Evolutionary conservation across 2,888 invertebrate genomes (phyloP).

Genomic region (Troides helena): DNA sequence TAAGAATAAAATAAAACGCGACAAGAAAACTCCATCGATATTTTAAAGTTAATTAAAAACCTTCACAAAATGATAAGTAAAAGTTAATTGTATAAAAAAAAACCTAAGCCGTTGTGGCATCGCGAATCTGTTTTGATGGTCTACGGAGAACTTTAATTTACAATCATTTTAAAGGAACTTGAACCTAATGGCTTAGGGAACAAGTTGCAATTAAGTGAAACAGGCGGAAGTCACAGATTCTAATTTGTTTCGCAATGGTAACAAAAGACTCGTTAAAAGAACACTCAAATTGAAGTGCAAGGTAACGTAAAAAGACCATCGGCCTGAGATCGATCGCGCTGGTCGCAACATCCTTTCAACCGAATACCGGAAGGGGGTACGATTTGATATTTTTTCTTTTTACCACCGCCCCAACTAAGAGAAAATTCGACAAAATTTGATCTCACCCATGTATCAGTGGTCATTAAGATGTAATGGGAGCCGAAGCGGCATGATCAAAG

Average conservation of each 20-base stretch:
- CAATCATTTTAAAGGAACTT: not conserved
- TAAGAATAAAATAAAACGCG: no score
- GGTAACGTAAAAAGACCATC: not conserved
- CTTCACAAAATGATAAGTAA: not conserved
- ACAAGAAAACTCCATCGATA: not conserved
- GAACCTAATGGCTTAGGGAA: not conserved
- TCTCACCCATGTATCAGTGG: conserved; percentile 15
- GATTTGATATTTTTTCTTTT: no score
- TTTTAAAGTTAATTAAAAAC: conserved; percentile 1
- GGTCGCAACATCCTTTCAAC: no score
- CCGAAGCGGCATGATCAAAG: conserved; percentile 20
- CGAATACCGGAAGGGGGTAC: no score
- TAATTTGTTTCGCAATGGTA: conserved; percentile 4
- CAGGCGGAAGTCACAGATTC: not conserved
- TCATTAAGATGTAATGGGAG: conserved; percentile 24
- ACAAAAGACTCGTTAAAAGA: not conserved
- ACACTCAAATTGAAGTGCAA: not conserved
- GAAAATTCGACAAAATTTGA: no score
- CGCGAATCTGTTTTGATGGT: conserved; percentile 8
- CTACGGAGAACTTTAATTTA: not conserved
- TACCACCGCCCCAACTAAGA: no score
- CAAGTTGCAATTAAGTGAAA: not conserved
- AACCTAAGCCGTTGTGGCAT: not conserved
- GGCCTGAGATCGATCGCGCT: no score
- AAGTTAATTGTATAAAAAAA: not conserved